Evolutionary conservation across 1,140 invertebrate genomes (phyloP).

Genomic region (Ericerus pela): DNA sequence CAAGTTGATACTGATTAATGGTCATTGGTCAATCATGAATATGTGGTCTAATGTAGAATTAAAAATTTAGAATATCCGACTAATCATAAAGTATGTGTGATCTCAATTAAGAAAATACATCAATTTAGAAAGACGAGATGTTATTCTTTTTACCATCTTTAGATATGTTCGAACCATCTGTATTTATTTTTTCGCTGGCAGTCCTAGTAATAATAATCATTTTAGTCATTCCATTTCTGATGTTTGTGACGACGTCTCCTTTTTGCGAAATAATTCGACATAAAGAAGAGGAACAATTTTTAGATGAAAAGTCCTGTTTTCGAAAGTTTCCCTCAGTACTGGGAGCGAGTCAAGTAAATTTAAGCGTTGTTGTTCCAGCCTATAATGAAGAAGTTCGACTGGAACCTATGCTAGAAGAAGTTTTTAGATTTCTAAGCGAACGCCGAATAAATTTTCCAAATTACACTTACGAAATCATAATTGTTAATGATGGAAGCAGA

Average conservation of each 20-base stretch:
- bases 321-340: slow-evolving; percentile 54
- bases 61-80: too few relatives aligned
- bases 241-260: slow-evolving; percentile 28
- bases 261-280: slow-evolving; percentile 51
- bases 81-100: too few relatives aligned
- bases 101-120: too few relatives aligned
- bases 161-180: neutral
- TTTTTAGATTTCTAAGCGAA: slow-evolving; percentile 62
- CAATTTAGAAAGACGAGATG: too few relatives aligned
- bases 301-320: slow-evolving; percentile 42
- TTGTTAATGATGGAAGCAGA: slow-evolving; percentile 90
- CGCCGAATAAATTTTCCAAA: slow-evolving; percentile 36
- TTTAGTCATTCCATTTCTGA: neutral
- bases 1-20: too few relatives aligned
- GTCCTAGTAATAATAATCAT: neutral
- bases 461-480: slow-evolving; percentile 84
- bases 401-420: slow-evolving; percentile 72
- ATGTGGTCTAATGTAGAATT: too few relatives aligned
- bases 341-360: slow-evolving; percentile 48
- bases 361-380: slow-evolving; percentile 88
- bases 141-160: too few relatives aligned
- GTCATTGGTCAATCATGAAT: too few relatives aligned
- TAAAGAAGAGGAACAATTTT: slow-evolving; percentile 60
- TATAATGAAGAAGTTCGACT: slow-evolving; percentile 83
- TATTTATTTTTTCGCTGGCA: neutral